Percentiles rank a stretch among this genome's conserved stretches.
Evolutionary conservation across 2,113 vertebrate species (phyloP).

Genomic region (Copsychus sechellarum): DNA sequence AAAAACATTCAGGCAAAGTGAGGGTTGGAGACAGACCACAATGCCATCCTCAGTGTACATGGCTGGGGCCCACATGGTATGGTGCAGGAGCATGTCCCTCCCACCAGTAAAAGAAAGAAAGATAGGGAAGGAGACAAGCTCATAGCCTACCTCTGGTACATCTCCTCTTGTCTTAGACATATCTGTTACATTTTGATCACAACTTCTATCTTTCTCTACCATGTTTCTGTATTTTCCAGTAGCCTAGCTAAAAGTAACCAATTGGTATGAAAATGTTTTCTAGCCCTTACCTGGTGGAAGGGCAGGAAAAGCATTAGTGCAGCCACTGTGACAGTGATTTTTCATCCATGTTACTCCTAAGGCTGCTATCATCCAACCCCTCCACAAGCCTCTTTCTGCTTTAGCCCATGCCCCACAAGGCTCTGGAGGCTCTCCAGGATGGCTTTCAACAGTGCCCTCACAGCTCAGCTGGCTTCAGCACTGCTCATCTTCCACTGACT

Average conservation of each 20-base stretch:
- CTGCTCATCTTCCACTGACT: background rate
- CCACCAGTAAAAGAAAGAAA: background rate
- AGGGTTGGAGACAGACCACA: background rate
- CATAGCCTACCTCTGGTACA: background rate
- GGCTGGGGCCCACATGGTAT: no score
- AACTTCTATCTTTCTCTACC: background rate
- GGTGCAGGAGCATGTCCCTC: accelerated
- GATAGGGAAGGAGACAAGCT: background rate
- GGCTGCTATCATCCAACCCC: background rate
- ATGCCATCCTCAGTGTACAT: background rate
- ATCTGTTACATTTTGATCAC: background rate
- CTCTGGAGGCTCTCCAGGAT: background rate
- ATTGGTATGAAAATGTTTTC: background rate
- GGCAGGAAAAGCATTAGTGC: background rate
- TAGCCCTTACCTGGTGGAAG: background rate
- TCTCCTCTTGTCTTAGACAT: background rate
- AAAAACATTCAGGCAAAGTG: background rate
- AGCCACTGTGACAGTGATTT: accelerated
- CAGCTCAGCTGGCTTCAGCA: background rate
- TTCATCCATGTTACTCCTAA: background rate
- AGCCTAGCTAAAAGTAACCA: background rate
- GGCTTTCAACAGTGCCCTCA: background rate
- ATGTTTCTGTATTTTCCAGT: background rate
- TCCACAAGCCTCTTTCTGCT: background rate
- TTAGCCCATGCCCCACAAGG: background rate